These are phyloP conservation scores for Heliconius ethilla DNA, from an alignment of 2,888 invertebrate genomes.

Conservation along the genomic window DNA sequence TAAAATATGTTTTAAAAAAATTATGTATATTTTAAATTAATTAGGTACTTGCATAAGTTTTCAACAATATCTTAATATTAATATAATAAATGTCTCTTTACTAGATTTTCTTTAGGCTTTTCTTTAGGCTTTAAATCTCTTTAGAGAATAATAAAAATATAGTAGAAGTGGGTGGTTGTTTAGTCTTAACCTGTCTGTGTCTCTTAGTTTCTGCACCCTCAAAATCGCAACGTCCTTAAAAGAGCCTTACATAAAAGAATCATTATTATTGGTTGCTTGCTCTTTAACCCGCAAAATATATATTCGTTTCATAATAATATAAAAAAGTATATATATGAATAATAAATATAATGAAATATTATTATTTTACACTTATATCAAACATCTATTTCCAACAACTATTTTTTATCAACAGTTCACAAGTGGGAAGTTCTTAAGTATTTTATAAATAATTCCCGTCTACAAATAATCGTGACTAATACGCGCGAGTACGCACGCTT, in stretches of 20 bases:
- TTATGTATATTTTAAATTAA: not conserved
- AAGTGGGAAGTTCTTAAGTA: constrained; percentile 4
- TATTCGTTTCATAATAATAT: too few species aligned
- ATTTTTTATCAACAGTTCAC: constrained; percentile 5
- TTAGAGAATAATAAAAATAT: too few species aligned
- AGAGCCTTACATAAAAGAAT: too few species aligned
- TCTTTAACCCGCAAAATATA: too few species aligned
- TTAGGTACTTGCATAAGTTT: not conserved
- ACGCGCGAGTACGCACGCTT: not conserved
- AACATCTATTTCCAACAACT: not conserved
- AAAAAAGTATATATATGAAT: too few species aligned
- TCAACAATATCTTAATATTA: not conserved
- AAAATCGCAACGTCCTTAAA: not conserved
- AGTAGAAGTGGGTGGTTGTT: not conserved
- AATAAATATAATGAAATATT: not conserved
- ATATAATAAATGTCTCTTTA: too few species aligned
- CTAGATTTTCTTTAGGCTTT: too few species aligned
- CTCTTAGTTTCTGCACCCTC: too few species aligned
- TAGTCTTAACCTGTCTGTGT: not conserved
- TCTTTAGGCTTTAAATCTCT: too few species aligned
- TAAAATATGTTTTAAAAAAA: not conserved
- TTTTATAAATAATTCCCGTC: constrained; percentile 13
- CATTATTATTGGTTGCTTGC: too few species aligned
- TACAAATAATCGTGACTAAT: constrained; percentile 30
- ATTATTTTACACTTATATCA: not conserved